Base-by-base conservation (phyloP, 2,888 invertebrate genomes). In the Lucinisca nassula region DNA sequence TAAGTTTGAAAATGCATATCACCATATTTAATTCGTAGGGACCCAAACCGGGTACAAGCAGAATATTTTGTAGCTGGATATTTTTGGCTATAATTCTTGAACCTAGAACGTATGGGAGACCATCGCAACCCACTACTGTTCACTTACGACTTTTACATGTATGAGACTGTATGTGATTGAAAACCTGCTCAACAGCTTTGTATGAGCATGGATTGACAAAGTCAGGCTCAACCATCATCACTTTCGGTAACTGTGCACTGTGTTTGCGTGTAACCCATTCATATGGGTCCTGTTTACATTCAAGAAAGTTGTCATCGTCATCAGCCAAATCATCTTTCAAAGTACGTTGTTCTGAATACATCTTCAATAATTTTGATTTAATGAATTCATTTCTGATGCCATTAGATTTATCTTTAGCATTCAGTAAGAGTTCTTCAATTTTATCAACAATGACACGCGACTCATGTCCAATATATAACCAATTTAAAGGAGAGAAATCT, bases 151-250 rank as follows among this genome's bases (percentile, higher is more conserved):
- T 12, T 3, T 37, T 58, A n/a, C 27, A 27, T 8, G 30, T 61
- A 30, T 6, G 4, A 17, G 14, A 10, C 27, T 55, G 3, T 30
- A 78, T 78, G 17, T 35, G 17, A 8, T 78, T 35, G 3, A 78
- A 17, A 10, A 67, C 78, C 1, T 1, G 2, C 21, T 67, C n/a
- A 6, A 78, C 27, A 24, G 78, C 27, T 1, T 67, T 10, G 27
- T 61, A 78, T 17, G 78, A 78, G 27, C 78, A 78, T 27, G 78
- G 78, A 40, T 78, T 78, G 1, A 67, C 40, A 30, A 78, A 12
- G 2, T 55, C 27, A 17, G 78, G 78, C 10, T 78, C 67, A 1
- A 30, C 14, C 21, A 78, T 32, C 6, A 40, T 21, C 12, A 78
- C 30, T 24, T 78, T 55, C 3, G 77, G 24, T 21, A 24, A 21